Evolutionary conservation across 2,888 invertebrate genomes (phyloP).

Genomic region (Orchesellides sinensis): DNA sequence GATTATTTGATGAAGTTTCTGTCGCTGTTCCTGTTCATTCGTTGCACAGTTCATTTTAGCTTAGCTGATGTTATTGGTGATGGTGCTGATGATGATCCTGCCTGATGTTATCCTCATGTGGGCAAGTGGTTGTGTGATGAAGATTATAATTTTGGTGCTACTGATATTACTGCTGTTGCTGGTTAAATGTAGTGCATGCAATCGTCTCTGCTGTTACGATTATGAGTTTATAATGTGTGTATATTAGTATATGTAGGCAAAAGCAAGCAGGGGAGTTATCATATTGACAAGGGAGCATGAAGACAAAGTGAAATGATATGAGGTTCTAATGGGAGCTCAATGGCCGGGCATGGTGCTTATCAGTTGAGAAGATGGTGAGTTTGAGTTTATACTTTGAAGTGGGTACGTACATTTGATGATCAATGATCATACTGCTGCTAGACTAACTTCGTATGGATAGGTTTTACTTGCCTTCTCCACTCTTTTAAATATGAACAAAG

Average conservation of each 20-base stretch:
- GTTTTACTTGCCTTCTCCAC: not conserved
- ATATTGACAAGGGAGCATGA: conserved; percentile 57
- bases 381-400: conserved; percentile 36
- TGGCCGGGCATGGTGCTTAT: conserved; percentile 71
- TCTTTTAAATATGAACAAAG: conserved; percentile 16
- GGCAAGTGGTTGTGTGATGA: conserved; percentile 22
- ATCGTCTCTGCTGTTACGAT: conserved; percentile 4
- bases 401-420: not conserved
- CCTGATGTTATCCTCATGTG: conserved; percentile 16
- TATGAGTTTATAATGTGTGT: not conserved
- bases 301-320: conserved; percentile 63
- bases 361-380: conserved; percentile 55
- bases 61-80: not conserved
- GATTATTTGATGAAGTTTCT: conserved; percentile 35
- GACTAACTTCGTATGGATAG: not conserved
- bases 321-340: conserved; percentile 69
- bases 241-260: no score
- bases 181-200: no score
- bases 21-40: conserved; percentile 5
- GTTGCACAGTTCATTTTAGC: not conserved
- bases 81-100: not conserved
- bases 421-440: not conserved
- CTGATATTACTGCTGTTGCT: not conserved
- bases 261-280: conserved; percentile 29
- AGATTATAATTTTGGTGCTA: conserved; percentile 4